phyloP scores from a whole-genome alignment of 2,113 vertebrate genomes.

The Girardinichthys multiradiatus region DNA sequence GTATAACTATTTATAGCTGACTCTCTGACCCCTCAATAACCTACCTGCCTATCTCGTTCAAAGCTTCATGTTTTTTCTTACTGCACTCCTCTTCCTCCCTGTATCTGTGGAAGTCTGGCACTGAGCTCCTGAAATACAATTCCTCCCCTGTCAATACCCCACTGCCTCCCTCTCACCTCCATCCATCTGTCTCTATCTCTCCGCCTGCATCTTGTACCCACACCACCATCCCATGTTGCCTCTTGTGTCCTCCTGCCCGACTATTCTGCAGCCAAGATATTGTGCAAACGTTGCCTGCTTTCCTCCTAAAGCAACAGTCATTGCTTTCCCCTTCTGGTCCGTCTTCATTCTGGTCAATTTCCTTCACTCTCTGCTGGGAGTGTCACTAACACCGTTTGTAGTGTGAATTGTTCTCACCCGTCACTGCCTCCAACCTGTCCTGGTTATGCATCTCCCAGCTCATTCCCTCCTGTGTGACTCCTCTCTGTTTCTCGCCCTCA shows the following conservation, averaged over 20 bases:
- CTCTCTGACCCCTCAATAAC: slow-evolving; percentile 41
- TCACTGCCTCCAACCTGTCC: slow-evolving; percentile 10
- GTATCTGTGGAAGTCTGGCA: slow-evolving; percentile 54
- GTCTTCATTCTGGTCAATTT: slow-evolving; percentile 72
- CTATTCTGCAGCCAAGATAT: slow-evolving; percentile 59
- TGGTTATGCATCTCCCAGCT: slow-evolving; percentile 22
- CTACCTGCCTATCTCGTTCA: slow-evolving; percentile 15
- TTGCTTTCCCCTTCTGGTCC: slow-evolving; percentile 39
- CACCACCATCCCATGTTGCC: slow-evolving; percentile 26
- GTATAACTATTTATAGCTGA: slow-evolving; percentile 60
- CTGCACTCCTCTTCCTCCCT: slow-evolving; percentile 6
- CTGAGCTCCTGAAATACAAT: slow-evolving; percentile 59
- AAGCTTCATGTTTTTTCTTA: slow-evolving; percentile 6
- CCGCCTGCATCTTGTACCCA: slow-evolving; percentile 30
- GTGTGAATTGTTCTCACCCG: slow-evolving; percentile 60
- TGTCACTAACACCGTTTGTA: slow-evolving; percentile 49
- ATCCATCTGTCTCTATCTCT: slow-evolving; percentile 60
- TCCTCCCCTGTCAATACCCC: slow-evolving; percentile 63
- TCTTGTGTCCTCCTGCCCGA: slow-evolving; percentile 47
- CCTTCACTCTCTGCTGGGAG: slow-evolving; percentile 50
- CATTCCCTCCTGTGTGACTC: slow-evolving; percentile 8
- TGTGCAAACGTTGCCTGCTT: slow-evolving; percentile 12
- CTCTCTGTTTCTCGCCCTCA: slow-evolving; percentile 26
- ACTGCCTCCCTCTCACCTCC: slow-evolving; percentile 54
- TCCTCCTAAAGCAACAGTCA: slow-evolving; percentile 22